These are phyloP conservation scores for Siderastrea siderea DNA, from an alignment of 92 coral and sea anemone genomes.

Conservation along the genomic window DNA sequence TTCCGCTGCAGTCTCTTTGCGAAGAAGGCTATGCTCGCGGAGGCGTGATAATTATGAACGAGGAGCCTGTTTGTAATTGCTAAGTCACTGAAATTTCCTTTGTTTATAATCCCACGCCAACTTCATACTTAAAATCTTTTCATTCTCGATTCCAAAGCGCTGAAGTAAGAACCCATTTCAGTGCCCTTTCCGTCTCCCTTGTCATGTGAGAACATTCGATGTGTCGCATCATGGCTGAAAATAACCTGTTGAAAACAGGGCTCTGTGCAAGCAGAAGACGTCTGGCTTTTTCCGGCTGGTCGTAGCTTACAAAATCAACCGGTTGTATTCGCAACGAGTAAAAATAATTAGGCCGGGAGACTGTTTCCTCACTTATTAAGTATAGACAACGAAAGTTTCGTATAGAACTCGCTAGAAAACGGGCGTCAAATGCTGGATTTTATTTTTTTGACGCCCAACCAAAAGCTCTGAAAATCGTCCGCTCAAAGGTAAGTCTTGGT, in stretches of 20 bases:
- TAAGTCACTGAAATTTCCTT: not conserved
- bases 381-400: not conserved
- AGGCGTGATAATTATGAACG: not conserved
- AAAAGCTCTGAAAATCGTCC: not conserved
- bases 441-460: not conserved
- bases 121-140: not conserved
- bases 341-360: not conserved
- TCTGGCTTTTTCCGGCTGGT: not conserved
- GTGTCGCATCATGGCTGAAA: conserved; percentile 27
- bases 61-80: not conserved
- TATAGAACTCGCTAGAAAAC: not conserved
- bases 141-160: conserved; percentile 17
- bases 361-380: not conserved
- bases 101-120: conserved; percentile 17
- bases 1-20: not conserved
- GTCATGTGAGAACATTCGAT: conserved; percentile 41
- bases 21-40: not conserved
- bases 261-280: not conserved
- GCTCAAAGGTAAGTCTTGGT: conserved; percentile 1
- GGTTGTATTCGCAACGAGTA: not conserved
- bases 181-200: not conserved
- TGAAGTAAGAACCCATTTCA: not conserved
- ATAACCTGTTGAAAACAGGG: not conserved
- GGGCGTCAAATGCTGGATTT: not conserved
- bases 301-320: not conserved